Evolutionary conservation across 2,888 invertebrate species (phyloP), one percentile per base, ranked within the genome.

Genomic region (Agrochola macilenta): DNA sequence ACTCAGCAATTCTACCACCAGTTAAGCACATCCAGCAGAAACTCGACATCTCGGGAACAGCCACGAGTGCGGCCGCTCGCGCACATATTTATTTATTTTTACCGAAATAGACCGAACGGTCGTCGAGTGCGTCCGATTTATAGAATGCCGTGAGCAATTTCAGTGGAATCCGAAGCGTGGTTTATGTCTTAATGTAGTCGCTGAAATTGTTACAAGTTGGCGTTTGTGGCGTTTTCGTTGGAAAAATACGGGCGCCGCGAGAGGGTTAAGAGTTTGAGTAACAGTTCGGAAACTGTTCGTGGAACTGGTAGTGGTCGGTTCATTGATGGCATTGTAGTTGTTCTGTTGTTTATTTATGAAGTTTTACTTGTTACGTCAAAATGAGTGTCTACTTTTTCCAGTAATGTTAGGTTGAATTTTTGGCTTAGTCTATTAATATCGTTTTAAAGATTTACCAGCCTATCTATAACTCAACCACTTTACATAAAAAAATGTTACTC

Each of bases 71-170:
- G 92, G 92, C 90, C 93, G 93, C 91, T 90, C 92, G 93, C 91
- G 91, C 92, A 92, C 92, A 94, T 96, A 96, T 96, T 96, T 96
- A 96, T 96, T 96, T 96, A 96, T 96, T 96, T 95, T 94, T 93
- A 95, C 96, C 95, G 94, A 96, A 96, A 96, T 96, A 96, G 96
- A 95, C 92, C 90, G 95, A 92, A 91, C 95, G 93, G 95, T 95
- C 93, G 95, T 93, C 93, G 95, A 95, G 95, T 93, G 94, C 94
- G 94, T 90, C 91, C 93, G 91, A 92, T 93, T 93, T 93, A 93
- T 93, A 92, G 92, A 93, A 92, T 89, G 89, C 93, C 92, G 90
- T 93, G 94, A 94, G 93, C 93, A 93, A 94, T 93, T 93, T 92
- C 93, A 92, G 86, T 88, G 94, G 95, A 95, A 95, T 95, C 92